phyloP scores from a whole-genome alignment of 2,113 vertebrate species.

The Marmota flaviventris region DNA sequence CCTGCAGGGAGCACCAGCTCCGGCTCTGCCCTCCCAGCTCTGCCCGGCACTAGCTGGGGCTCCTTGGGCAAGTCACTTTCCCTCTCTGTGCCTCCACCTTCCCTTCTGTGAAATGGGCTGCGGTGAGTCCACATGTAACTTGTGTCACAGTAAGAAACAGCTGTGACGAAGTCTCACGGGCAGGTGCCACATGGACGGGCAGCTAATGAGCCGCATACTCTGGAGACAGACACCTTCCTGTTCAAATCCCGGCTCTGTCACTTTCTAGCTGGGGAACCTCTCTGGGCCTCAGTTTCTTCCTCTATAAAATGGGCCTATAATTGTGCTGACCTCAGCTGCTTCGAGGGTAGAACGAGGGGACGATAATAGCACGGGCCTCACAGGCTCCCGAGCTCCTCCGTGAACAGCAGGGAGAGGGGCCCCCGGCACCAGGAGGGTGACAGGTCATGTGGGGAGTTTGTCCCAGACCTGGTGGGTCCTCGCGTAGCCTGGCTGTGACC shows the following conservation, averaged over 20 bases:
- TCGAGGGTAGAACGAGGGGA: background rate
- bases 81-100: background rate
- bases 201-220: background rate
- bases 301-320: background rate
- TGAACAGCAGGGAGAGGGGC: rapidly evolving
- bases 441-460: rapidly evolving
- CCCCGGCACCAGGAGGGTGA: rapidly evolving
- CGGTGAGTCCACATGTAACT: too few species aligned
- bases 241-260: background rate
- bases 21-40: background rate
- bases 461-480: background rate
- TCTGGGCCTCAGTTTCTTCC: background rate
- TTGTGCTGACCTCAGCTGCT: background rate
- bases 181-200: rapidly evolving
- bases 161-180: background rate
- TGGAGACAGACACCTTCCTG: background rate
- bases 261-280: background rate
- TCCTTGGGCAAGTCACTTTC: background rate
- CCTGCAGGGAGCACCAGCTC: background rate
- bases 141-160: background rate
- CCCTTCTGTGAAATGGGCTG: background rate
- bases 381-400: background rate
- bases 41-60: background rate
- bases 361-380: rapidly evolving
- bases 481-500: background rate